Base-by-base conservation (phyloP, 2,113 vertebrate genomes). In the Scytalopus superciliaris region DNA sequence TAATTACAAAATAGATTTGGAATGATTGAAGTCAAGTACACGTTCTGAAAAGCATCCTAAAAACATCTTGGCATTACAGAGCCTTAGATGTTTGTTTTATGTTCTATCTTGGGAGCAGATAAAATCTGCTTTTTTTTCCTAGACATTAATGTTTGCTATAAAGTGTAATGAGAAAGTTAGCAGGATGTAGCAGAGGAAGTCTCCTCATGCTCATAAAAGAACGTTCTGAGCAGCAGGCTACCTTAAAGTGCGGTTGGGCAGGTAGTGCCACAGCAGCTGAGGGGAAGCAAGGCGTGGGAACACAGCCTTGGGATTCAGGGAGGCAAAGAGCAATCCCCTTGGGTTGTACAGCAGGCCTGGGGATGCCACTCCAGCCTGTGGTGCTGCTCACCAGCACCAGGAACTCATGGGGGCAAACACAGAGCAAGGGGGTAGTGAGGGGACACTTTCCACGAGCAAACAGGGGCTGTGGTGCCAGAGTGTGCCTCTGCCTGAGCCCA, bases 1-100 rank as follows among this genome's bases (percentile, higher is more conserved):
- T 82, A 91, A 96, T 95, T 94, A 79, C 74, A 89, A 94, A 96
- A 91, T 17, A 89, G 81, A 89, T 95, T 82, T 72, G 44, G 52
- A 94, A 94, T 91, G 45, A 89, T 14, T 64, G 94, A 94, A 92
- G 82, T 89, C 91, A 90, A 95, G 85, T 70, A 59, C 37, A 28
- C 60, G 37, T 84, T 57, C 68, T 93, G 95, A 90, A 94, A 86
- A 80, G 23, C 77, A 79, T 82, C 87, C 77, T 95, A 63, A 87
- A 95, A 83, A 62, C 0, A 2, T 75, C 84, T 76, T 91, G 56
- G 64, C 39, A 52, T 59, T 69, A 84, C 31, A 88, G 49, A 74
- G 53, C 27, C 73, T 86, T 89, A 23, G 64, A 96, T 87, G 67
- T 80, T 95, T 91, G 77, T 44, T 92, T 95, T 93, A 95, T 62